Evolutionary conservation across 1,140 invertebrate species (phyloP).

Genomic region (Lasioglossum albipes): DNA sequence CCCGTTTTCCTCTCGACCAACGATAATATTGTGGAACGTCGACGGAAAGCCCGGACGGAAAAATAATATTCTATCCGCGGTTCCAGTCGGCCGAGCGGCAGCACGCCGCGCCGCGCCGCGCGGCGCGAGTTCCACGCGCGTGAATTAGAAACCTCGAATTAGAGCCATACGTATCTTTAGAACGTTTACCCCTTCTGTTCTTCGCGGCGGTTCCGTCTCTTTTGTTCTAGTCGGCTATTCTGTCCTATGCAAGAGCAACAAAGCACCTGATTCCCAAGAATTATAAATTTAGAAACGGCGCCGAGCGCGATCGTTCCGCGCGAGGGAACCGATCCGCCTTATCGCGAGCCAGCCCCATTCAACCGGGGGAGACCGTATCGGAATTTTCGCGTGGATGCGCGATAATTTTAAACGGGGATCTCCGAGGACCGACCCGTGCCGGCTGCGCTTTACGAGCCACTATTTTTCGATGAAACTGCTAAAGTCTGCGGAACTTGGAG

Average conservation of each 20-base stretch:
- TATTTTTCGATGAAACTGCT: constrained; percentile 48
- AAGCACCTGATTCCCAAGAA: constrained; percentile 32
- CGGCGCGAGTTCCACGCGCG: constrained; percentile 2
- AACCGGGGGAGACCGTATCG: background rate
- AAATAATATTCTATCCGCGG: constrained; percentile 13
- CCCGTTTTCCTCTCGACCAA: background rate
- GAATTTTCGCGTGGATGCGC: background rate
- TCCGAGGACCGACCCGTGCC: background rate
- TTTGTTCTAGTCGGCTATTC: constrained; percentile 41
- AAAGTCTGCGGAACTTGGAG: constrained; percentile 48
- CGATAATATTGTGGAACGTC: background rate
- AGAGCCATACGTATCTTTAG: constrained; percentile 62
- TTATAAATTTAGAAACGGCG: constrained; percentile 31
- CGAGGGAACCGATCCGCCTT: background rate
- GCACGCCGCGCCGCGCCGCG: background rate
- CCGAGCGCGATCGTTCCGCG: background rate
- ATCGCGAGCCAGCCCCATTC: background rate
- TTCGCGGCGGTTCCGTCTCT: constrained; percentile 12
- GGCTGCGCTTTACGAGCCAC: constrained; percentile 1
- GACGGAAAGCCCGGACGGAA: background rate
- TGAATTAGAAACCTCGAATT: constrained; percentile 63
- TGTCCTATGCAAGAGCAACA: constrained; percentile 9
- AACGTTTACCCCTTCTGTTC: constrained; percentile 54
- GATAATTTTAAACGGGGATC: constrained; percentile 8
- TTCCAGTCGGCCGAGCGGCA: background rate